Percentiles rank a stretch among this genome's conserved stretches.
Evolutionary conservation across 2,888 invertebrate genomes (phyloP).

Genomic region (Diadegma fenestrale): DNA sequence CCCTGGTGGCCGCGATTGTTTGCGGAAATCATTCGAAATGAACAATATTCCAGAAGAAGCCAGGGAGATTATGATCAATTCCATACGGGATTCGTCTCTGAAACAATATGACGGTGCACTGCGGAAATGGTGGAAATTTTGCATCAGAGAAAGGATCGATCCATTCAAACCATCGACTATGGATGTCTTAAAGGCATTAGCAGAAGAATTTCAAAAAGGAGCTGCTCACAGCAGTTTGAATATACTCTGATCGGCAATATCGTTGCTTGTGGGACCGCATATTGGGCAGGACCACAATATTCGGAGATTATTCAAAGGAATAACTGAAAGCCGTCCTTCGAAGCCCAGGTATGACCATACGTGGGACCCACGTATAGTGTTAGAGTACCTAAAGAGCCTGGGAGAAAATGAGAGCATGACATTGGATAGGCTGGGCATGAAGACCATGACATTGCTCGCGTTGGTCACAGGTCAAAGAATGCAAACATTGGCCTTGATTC

Average conservation of each 20-base stretch:
- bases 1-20: conserved; percentile 65
- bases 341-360: conserved; percentile 55
- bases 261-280: conserved; percentile 46
- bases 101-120: not conserved
- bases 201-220: conserved; percentile 4
- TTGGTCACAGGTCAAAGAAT: conserved; percentile 37
- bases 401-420: not conserved
- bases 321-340: conserved; percentile 30
- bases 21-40: conserved; percentile 69
- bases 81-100: not conserved
- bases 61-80: not conserved
- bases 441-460: conserved; percentile 1
- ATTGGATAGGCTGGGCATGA: conserved; percentile 16
- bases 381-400: conserved; percentile 5
- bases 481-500: conserved; percentile 24
- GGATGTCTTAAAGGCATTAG: not conserved
- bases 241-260: conserved; percentile 45
- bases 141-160: not conserved
- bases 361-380: conserved; percentile 46
- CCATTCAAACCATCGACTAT: not conserved
- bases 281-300: conserved; percentile 45
- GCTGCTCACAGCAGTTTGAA: conserved; percentile 32
- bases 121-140: conserved; percentile 12
- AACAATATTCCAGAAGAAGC: conserved; percentile 19
- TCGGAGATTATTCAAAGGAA: conserved; percentile 51